These are phyloP conservation scores for Chrysolina oricalcia DNA, from an alignment of 2,888 invertebrate genomes.

Conservation along the genomic window DNA sequence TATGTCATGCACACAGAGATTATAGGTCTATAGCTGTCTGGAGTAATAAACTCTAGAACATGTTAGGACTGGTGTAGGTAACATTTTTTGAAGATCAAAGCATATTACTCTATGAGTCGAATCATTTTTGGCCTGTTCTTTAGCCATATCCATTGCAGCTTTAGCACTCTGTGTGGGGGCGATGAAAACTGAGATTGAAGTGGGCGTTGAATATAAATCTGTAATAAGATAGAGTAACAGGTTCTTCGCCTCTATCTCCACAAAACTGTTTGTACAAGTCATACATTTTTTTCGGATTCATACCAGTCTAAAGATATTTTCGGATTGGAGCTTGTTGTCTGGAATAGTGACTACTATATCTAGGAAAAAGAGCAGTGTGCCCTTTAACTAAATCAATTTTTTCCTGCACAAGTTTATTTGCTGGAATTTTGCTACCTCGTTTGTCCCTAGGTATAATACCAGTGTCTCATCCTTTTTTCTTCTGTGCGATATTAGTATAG, in stretches of 20 bases:
- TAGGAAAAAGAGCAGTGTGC: neutral
- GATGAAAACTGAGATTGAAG: constrained; percentile 6
- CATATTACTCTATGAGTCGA: neutral
- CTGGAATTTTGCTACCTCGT: neutral
- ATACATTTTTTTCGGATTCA: neutral
- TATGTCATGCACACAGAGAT: neutral
- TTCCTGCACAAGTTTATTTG: neutral
- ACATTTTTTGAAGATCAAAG: neutral
- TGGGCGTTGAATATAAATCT: constrained; percentile 8
- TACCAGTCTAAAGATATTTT: neutral
- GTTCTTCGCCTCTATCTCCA: neutral
- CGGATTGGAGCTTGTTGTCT: neutral
- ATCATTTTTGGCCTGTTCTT: neutral
- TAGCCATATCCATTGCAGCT: neutral
- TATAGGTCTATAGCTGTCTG: neutral
- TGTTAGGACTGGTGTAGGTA: too few relatives aligned
- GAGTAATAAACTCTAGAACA: neutral
- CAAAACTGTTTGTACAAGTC: neutral
- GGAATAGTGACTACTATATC: neutral
- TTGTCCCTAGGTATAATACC: neutral
- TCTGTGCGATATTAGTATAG: neutral
- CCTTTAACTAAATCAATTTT: neutral
- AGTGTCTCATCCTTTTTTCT: neutral
- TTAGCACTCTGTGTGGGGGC: too few relatives aligned
- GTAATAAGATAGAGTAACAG: neutral